A percentile compares a stretch with the other conserved stretches of the same genome.
Conservation (phyloP, 1,140 invertebrate species). For the Cyclargus thomasi region DNA sequence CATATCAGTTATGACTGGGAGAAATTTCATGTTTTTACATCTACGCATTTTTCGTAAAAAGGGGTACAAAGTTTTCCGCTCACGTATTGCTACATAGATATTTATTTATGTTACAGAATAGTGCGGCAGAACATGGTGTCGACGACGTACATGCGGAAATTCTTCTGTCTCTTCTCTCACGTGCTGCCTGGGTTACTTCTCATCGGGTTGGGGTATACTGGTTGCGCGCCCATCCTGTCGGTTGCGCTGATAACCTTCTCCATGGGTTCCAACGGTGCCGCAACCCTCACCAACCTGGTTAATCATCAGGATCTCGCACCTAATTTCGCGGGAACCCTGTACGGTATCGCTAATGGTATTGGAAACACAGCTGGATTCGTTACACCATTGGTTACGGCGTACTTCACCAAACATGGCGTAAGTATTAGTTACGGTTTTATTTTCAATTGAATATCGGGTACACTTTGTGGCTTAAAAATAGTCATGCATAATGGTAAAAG, state of each 20-base stretch:
- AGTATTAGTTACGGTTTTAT: constrained; percentile 56
- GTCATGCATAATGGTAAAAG: no score
- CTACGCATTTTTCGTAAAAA: no score
- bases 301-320: constrained; percentile 89
- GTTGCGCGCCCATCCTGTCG: constrained; percentile 79
- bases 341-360: constrained; percentile 84
- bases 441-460: not conserved
- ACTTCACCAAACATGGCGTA: constrained; percentile 81
- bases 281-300: constrained; percentile 87
- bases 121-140: constrained; percentile 76
- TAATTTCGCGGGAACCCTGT: constrained; percentile 86
- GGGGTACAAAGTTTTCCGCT: no score
- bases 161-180: constrained; percentile 84
- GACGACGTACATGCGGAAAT: constrained; percentile 80
- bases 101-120: constrained; percentile 52
- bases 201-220: constrained; percentile 80
- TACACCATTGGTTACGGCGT: constrained; percentile 81
- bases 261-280: constrained; percentile 88
- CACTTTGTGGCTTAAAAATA: no score
- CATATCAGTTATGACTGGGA: no score
- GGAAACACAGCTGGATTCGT: constrained; percentile 86
- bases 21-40: no score
- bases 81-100: no score
- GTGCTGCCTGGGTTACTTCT: constrained; percentile 82
- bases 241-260: constrained; percentile 83